Base-by-base conservation (phyloP, 2,113 vertebrate genomes). In the Suncus etruscus region DNA sequence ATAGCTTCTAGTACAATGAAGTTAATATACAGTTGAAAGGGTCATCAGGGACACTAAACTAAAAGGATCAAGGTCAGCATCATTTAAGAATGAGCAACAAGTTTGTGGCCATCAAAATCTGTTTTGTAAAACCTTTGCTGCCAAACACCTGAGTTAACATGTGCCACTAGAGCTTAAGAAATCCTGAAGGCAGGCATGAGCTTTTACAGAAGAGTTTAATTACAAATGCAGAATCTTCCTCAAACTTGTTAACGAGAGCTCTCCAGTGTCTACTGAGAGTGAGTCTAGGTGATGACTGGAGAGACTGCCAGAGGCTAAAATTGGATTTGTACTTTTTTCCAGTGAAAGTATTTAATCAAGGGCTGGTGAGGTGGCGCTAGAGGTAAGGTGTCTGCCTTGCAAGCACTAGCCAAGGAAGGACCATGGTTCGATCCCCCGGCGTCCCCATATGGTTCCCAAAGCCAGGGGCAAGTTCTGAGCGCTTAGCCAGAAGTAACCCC, bases 1-100 rank as follows among this genome's bases (percentile, higher is more conserved):
- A 0, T 27, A 32, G 20, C 72, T 93, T 90, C 86, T 72, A 11
- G 6, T n/a, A 58, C 39, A 25, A 14, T 78, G 90, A 58, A 61
- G 77, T 87, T 88, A 90, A 90, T 58, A 15, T 51, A 25, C 50
- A 80, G 50, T 68, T 77, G 63, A 63, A 89, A 81, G 70, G 79
- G 54, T 24, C 27, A 16, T 24, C 27, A 16, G 80, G 48, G 47
- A 79, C 72, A 58, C 81, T 81, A 82, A 61, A 24, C 24, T 76
- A 45, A 58, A 81, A 84, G 48, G 51, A 65, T 84, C 61, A 15
- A 25, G 20, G 47, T 79, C 39, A 25, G 31, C 39, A 63, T 94
- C 90, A 78, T 82, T 95, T 75, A 91, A 90, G 83, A 93, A 74
- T 22, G 29, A 88, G 86, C 89, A 94, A 78, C n/a, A 83, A 70